A percentile compares a stretch with the other conserved stretches of the same genome.
Conservation (phyloP, 2,113 vertebrate species). For the Carollia perspicillata region DNA sequence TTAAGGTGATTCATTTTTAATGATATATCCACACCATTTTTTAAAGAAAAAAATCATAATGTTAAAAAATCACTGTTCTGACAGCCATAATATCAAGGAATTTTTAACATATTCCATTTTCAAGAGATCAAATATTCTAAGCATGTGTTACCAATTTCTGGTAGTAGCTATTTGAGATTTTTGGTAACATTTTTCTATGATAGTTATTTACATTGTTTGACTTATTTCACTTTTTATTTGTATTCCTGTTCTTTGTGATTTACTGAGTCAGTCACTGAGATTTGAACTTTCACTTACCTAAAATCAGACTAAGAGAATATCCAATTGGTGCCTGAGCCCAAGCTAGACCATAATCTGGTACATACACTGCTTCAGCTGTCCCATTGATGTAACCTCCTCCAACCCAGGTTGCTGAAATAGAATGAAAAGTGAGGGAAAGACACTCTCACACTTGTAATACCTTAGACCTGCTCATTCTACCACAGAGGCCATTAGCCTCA, state of each 20-base stretch:
- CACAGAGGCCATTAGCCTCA: fast-evolving
- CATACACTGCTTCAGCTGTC: slow-evolving; percentile 96
- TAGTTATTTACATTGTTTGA: neutral
- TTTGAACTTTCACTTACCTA: slow-evolving; percentile 86
- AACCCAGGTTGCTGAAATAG: slow-evolving; percentile 95
- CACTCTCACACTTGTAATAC: fast-evolving
- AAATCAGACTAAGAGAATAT: slow-evolving; percentile 94
- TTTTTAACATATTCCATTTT: neutral
- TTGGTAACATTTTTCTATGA: neutral
- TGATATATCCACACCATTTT: neutral
- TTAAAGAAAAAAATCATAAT: slow-evolving; percentile 39
- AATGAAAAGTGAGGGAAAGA: neutral
- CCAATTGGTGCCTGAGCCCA: slow-evolving; percentile 99
- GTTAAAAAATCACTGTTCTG: neutral
- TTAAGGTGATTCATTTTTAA: slow-evolving; percentile 42
- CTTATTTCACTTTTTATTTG: neutral
- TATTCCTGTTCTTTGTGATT: neutral
- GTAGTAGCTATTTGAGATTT: neutral
- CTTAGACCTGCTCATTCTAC: neutral
- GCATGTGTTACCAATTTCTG: neutral
- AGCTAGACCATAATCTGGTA: slow-evolving; percentile 91
- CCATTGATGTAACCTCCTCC: slow-evolving; percentile 99
- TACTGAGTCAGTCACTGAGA: neutral
- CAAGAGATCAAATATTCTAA: neutral
- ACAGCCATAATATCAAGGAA: neutral